Percentiles rank a stretch among this genome's conserved stretches.
Evolutionary conservation across 2,113 vertebrate species (phyloP).

Genomic region (Myocastor coypus): DNA sequence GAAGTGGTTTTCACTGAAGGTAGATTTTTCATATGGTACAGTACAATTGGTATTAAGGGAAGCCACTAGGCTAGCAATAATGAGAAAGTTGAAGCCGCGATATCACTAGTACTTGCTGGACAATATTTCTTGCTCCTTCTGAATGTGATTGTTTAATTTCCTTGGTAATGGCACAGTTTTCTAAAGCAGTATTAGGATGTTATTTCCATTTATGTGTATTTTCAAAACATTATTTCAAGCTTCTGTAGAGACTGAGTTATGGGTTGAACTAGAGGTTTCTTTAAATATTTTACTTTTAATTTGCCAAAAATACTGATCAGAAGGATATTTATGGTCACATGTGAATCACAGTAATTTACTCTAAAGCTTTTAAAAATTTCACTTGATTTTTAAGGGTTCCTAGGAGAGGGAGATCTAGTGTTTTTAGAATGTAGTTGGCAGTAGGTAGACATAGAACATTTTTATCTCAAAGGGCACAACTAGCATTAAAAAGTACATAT

Average conservation of each 20-base stretch:
- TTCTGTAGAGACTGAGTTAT: constrained; percentile 11
- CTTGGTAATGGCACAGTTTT: background rate
- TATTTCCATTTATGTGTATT: background rate
- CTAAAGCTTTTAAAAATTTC: constrained; percentile 7
- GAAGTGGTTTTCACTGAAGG: constrained; percentile 21
- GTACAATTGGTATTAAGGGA: background rate
- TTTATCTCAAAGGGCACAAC: constrained; percentile 21
- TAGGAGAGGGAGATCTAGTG: background rate
- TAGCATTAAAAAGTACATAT: constrained; percentile 55
- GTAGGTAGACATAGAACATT: background rate
- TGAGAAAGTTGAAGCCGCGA: constrained; percentile 22
- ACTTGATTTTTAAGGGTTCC: background rate
- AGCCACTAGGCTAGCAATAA: background rate
- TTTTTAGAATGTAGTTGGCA: constrained; percentile 32
- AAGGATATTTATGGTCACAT: background rate
- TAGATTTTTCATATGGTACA: background rate
- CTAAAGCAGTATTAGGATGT: background rate
- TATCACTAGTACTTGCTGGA: background rate
- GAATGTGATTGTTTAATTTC: background rate
- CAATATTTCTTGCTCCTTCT: background rate
- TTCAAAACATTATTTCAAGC: constrained; percentile 19
- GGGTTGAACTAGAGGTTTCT: background rate
- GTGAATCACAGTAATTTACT: constrained; percentile 24
- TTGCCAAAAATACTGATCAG: background rate
- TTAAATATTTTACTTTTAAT: constrained; percentile 38